These are phyloP conservation scores for Hymenopus coronatus DNA, from an alignment of 2,888 invertebrate species.

Conservation along the genomic window DNA sequence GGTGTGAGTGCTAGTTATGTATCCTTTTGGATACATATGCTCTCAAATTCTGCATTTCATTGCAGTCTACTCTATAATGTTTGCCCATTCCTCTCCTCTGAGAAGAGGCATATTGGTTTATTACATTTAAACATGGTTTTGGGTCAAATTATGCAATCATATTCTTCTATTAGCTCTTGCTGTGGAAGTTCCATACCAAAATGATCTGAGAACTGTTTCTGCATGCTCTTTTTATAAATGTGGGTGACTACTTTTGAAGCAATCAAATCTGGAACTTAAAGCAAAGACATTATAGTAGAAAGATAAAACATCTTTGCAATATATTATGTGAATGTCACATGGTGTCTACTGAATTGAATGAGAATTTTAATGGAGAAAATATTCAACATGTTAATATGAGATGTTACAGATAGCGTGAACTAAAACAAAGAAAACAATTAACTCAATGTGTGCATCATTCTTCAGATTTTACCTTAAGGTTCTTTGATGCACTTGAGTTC, in stretches of 20 bases:
- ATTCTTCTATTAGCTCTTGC: background rate
- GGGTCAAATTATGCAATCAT: background rate
- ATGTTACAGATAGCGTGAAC: too few relatives aligned
- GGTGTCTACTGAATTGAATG: too few relatives aligned
- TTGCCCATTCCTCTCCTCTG: conserved; percentile 18
- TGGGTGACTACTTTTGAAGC: background rate
- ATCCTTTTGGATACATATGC: conserved; percentile 5
- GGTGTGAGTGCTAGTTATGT: conserved; percentile 18
- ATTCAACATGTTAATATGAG: too few relatives aligned
- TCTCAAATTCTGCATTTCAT: background rate
- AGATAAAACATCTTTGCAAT: too few relatives aligned
- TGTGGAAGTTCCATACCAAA: background rate
- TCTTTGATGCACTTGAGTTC: too few relatives aligned
- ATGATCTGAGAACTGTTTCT: background rate
- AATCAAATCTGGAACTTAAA: too few relatives aligned
- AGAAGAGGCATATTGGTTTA: background rate
- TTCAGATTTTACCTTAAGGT: too few relatives aligned
- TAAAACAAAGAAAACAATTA: too few relatives aligned
- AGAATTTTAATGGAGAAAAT: too few relatives aligned
- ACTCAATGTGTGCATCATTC: too few relatives aligned
- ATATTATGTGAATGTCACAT: too few relatives aligned
- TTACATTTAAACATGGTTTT: background rate
- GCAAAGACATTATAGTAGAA: too few relatives aligned
- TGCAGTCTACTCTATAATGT: background rate
- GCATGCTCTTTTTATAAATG: background rate